Evolutionary conservation across 2,888 invertebrate genomes (phyloP).

Genomic region (Hemistola chrysoprasaria): DNA sequence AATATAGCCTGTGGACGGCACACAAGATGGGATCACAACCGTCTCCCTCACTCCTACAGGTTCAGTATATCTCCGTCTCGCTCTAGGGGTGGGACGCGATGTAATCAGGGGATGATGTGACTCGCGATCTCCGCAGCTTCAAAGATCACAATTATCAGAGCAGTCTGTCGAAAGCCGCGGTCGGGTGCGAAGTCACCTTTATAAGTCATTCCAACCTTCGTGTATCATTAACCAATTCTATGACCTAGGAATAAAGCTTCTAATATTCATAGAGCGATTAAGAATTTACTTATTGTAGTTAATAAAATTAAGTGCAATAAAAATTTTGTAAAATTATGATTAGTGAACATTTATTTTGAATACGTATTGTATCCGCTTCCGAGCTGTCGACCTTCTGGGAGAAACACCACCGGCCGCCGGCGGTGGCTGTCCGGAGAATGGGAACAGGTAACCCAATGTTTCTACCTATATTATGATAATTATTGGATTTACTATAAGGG

Average conservation of each 20-base stretch:
- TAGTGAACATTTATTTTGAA: conserved; percentile 18
- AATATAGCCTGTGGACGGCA: conserved; percentile 81
- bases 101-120: conserved; percentile 83
- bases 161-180: conserved; percentile 80
- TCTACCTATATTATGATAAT: too few species aligned
- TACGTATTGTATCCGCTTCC: conserved; percentile 39
- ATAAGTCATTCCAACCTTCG: conserved; percentile 58
- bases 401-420: conserved; percentile 82
- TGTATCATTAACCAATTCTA: conserved; percentile 30
- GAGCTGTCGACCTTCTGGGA: conserved; percentile 84
- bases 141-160: conserved; percentile 81
- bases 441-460: too few species aligned
- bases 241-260: not conserved
- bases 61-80: conserved; percentile 42
- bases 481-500: too few species aligned
- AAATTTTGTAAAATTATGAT: conserved; percentile 14
- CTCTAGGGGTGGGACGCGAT: conserved; percentile 77
- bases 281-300: too few species aligned
- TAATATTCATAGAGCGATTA: not conserved
- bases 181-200: conserved; percentile 69
- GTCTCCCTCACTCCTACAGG: conserved; percentile 49
- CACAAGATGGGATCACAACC: conserved; percentile 84
- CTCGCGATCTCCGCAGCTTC: conserved; percentile 80
- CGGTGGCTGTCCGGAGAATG: conserved; percentile 86
- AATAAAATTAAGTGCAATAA: too few species aligned